Evolutionary conservation across 2,113 vertebrate genomes (phyloP).

Genomic region (Phyllostomus discolor): DNA sequence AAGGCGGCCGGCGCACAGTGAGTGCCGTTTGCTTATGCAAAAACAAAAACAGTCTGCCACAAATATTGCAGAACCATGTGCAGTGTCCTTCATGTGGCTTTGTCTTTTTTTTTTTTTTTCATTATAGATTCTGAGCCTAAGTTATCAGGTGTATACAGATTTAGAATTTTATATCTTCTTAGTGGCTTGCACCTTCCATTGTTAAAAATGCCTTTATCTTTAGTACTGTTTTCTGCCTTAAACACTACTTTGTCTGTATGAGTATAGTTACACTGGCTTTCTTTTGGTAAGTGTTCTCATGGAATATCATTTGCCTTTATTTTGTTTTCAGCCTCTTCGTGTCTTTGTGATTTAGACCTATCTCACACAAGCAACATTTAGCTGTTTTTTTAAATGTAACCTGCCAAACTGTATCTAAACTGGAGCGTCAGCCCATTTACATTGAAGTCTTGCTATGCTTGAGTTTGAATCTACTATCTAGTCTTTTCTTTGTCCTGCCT

Average conservation of each 20-base stretch:
- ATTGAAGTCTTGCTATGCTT: background rate
- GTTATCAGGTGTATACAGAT: background rate
- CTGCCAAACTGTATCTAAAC: background rate
- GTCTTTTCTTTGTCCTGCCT: background rate
- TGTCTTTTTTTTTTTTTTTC: background rate
- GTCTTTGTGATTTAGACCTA: background rate
- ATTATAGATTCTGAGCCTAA: background rate
- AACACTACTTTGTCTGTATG: background rate
- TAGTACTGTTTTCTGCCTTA: background rate
- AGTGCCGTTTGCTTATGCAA: background rate
- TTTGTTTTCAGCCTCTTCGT: background rate
- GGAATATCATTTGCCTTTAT: background rate
- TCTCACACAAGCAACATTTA: background rate
- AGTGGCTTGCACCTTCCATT: background rate
- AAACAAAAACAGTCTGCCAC: background rate
- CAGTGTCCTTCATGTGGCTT: background rate
- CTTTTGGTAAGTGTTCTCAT: background rate
- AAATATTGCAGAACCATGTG: background rate
- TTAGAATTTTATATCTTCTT: background rate
- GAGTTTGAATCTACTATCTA: background rate
- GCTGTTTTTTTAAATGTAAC: constrained; percentile 1
- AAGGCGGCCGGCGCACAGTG: background rate
- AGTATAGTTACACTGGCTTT: background rate
- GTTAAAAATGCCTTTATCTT: background rate
- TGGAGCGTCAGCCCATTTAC: background rate